Evolutionary conservation across 2,113 vertebrate species (phyloP).

Genomic region (Sebastes schlegelii): DNA sequence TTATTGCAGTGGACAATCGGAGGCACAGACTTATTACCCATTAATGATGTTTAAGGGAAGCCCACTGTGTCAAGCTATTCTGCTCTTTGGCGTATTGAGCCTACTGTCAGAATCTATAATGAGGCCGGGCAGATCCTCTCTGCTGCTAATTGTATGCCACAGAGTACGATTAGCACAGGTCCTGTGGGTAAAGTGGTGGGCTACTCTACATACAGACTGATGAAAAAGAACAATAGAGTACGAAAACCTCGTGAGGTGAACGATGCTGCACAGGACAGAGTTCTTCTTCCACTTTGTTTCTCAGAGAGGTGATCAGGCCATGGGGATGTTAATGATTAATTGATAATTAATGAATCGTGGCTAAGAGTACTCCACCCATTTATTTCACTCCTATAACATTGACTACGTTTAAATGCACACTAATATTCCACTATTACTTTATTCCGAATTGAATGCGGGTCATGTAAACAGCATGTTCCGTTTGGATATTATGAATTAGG

Average conservation of each 20-base stretch:
- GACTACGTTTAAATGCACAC: no score
- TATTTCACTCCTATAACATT: no score
- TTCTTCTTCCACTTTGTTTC: not conserved
- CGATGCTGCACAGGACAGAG: not conserved
- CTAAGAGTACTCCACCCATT: no score
- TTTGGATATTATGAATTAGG: no score
- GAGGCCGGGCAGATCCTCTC: conserved; percentile 1
- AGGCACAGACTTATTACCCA: not conserved
- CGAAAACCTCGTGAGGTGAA: not conserved
- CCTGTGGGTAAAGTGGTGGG: conserved; percentile 4
- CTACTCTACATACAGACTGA: not conserved
- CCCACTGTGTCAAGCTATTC: not conserved
- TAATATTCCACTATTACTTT: no score
- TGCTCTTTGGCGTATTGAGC: conserved; percentile 1
- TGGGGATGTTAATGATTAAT: not conserved
- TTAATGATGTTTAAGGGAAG: not conserved
- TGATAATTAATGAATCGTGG: not conserved
- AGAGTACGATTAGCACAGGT: conserved; percentile 4
- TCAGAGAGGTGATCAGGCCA: not conserved
- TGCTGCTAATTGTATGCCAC: conserved; percentile 24
- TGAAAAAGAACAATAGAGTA: not conserved
- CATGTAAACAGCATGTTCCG: no score
- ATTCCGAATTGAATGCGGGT: no score
- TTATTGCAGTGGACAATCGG: not conserved
- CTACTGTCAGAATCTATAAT: conserved; percentile 4